Percentiles rank a stretch among this genome's conserved stretches.
Conservation (phyloP, 2,113 vertebrate genomes). For the Carassius carassius region DNA sequence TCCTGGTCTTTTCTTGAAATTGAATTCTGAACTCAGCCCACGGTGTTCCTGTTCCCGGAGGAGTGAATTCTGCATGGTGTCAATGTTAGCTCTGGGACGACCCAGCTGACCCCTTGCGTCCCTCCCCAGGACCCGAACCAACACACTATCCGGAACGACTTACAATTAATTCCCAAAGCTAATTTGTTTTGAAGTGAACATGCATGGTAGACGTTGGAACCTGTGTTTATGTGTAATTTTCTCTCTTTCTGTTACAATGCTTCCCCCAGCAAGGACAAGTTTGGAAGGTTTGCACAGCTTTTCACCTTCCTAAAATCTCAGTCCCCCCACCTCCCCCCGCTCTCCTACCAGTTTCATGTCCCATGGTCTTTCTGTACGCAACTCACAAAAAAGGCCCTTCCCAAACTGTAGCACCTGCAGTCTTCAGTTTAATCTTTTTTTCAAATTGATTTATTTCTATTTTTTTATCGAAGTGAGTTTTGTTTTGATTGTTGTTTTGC, state of each 20-base stretch:
- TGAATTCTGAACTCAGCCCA: conserved; percentile 44
- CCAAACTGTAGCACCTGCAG: conserved; percentile 62
- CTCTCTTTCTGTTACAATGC: conserved; percentile 99
- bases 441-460: neutral
- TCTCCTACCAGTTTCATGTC: conserved; percentile 82
- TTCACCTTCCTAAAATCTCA: conserved; percentile 95
- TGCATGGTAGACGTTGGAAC: conserved; percentile 75
- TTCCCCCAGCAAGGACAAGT: conserved; percentile 99
- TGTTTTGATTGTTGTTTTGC: conserved; percentile 29
- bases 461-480: conserved; percentile 13
- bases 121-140: conserved; percentile 30
- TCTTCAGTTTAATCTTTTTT: conserved; percentile 16
- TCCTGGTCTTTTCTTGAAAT: conserved; percentile 48
- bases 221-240: conserved; percentile 90
- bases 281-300: conserved; percentile 99
- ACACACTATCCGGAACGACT: conserved; percentile 20
- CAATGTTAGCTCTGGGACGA: conserved; percentile 57
- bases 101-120: conserved; percentile 36
- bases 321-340: conserved; percentile 67
- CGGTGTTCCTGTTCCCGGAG: conserved; percentile 42
- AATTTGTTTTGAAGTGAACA: conserved; percentile 66
- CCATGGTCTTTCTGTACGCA: conserved; percentile 81
- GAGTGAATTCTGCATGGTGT: conserved; percentile 55
- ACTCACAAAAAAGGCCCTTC: conserved; percentile 70
- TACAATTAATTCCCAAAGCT: conserved; percentile 66